These are phyloP conservation scores for Iselma pallidipennis DNA, from an alignment of 2,888 invertebrate species.

Conservation along the genomic window DNA sequence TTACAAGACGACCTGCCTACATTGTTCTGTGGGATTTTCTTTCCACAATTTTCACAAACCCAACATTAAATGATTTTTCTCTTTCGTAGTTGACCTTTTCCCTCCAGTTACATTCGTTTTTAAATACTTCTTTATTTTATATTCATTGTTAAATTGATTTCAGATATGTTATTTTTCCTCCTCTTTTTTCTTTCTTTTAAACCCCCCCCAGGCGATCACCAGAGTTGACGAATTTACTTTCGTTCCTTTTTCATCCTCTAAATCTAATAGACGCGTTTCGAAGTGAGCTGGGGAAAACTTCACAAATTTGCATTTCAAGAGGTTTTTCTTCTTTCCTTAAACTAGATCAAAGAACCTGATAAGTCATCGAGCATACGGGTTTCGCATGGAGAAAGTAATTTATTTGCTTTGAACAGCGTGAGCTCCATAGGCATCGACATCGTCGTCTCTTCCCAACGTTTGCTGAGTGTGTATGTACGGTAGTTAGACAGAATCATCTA, in stretches of 20 bases:
- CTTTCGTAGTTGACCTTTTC: too few relatives aligned
- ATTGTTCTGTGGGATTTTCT: not conserved
- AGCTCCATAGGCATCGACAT: conserved; percentile 18
- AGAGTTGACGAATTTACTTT: not conserved
- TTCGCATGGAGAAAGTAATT: conserved; percentile 39
- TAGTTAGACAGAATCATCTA: conserved; percentile 38
- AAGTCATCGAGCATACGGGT: conserved; percentile 39
- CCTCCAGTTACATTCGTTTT: too few relatives aligned
- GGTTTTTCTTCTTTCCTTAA: conserved; percentile 11
- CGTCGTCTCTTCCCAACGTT: not conserved
- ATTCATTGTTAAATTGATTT: too few relatives aligned
- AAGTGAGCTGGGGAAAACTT: conserved; percentile 16
- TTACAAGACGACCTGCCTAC: not conserved
- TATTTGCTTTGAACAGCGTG: conserved; percentile 42
- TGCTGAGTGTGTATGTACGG: conserved; percentile 31
- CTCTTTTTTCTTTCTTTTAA: not conserved
- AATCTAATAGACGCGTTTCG: conserved; percentile 15
- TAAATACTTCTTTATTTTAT: too few relatives aligned
- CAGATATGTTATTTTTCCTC: not conserved
- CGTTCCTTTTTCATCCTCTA: not conserved
- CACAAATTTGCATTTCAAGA: conserved; percentile 29
- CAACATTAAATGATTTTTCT: not conserved
- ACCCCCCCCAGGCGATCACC: not conserved
- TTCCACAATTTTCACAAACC: not conserved
- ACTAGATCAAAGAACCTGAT: conserved; percentile 40